Evolutionary conservation across 2,888 invertebrate genomes (phyloP), one percentile per base, ranked within the genome.

Genomic region (Macropis europaea): DNA sequence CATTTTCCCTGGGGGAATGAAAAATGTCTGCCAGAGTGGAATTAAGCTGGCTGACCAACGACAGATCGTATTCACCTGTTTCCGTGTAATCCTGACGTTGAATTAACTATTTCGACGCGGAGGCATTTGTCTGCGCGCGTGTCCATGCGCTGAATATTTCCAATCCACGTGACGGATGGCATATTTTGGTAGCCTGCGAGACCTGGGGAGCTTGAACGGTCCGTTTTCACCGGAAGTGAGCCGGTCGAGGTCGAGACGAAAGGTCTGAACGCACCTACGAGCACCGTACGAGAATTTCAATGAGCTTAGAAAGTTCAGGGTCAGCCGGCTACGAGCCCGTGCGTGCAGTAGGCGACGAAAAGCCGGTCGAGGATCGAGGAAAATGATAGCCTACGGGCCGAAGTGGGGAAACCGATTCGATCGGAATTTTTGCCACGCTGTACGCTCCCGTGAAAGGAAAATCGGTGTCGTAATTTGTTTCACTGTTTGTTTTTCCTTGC

Each of bases 221-320:
- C 48, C 62, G 71, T 77, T 81, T 76, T 69, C 78, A 80, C 81
- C 80, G 80, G 80, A 80, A 80, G 76, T 52, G 26, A 63, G 34
- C 48, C 59, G 43, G 67, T 45, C 70, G 77, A 74, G 77, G 81
- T 81, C 81, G 67, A 38, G 53, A 73, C 61, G 76, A 80, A 78
- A 82, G 82, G 75, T 79, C 73, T 61, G 71, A 75, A 70, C 69
- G 77, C 81, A 73, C 70, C 79, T 81, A 76, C 73, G 68, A 74
- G 62, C 64, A 61, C 74, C 73, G 80, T 73, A 79, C 81, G 77
- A 76, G 85, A 87, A 87, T 87, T 86, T 84, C 80, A 86, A 84
- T 83, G 81, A 83, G 83, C 83, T 82, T 83, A 86, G 85, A 87
- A 86, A 87, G 87, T 87, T 87, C 87, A 86, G 82, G 87, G 86